Evolutionary conservation across 2,113 vertebrate species (phyloP).

Genomic region (Cavia aperea): DNA sequence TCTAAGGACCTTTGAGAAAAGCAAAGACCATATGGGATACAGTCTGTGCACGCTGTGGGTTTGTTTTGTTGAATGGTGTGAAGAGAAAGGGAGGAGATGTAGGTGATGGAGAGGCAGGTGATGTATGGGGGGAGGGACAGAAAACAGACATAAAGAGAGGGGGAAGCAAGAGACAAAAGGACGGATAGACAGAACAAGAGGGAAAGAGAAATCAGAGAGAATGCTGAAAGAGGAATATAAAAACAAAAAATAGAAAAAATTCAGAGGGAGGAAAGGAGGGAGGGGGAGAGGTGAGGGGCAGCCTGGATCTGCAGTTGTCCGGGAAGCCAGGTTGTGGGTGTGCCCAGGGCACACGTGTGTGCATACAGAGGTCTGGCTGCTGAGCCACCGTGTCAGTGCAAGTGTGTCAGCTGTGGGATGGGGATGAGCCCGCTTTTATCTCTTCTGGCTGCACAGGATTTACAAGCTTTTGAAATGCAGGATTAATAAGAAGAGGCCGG

Average conservation of each 20-base stretch:
- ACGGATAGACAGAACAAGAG: background rate
- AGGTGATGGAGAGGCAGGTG: slow-evolving; percentile 8
- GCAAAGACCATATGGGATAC: slow-evolving; percentile 16
- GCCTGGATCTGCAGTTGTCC: background rate
- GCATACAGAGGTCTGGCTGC: background rate
- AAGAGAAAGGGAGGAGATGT: slow-evolving; percentile 25
- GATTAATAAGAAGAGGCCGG: slow-evolving; percentile 73
- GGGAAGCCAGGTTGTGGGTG: background rate
- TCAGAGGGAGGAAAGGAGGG: background rate
- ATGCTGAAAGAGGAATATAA: background rate
- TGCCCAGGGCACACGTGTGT: background rate
- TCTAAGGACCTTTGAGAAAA: slow-evolving; percentile 31
- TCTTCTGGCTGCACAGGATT: slow-evolving; percentile 66
- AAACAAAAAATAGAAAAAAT: background rate
- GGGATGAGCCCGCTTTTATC: slow-evolving; percentile 68
- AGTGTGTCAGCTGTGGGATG: slow-evolving; percentile 50
- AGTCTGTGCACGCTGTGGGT: slow-evolving; percentile 9
- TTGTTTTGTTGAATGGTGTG: slow-evolving; percentile 1
- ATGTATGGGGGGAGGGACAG: background rate
- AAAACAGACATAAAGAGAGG: background rate
- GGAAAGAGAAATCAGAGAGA: background rate
- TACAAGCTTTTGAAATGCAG: slow-evolving; percentile 74
- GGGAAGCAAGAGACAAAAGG: background rate
- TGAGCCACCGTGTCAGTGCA: slow-evolving; percentile 35
- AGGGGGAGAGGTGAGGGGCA: background rate